phyloP scores from a whole-genome alignment of 2,113 vertebrate genomes.

The Nematolebias whitei region DNA sequence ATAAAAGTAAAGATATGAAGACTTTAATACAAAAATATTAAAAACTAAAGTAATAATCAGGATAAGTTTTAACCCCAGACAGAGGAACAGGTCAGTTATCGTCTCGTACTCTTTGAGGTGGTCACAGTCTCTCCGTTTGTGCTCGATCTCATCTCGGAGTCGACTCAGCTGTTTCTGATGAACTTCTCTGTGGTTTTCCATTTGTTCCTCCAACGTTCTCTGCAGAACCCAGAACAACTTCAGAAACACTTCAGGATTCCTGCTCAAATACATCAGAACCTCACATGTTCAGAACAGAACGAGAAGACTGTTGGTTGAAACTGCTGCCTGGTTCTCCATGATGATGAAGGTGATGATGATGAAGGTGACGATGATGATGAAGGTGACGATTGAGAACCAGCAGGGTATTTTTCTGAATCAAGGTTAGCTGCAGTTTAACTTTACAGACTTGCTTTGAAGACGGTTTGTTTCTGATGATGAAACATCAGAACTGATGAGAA shows the following conservation, averaged over 20 bases:
- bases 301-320: not conserved
- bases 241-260: not conserved
- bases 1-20: too few relatives aligned
- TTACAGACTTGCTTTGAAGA: too few relatives aligned
- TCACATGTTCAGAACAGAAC: not conserved
- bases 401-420: too few relatives aligned
- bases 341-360: too few relatives aligned
- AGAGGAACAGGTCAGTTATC: not conserved
- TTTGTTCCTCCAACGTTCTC: slow-evolving; percentile 89
- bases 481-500: too few relatives aligned
- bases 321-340: too few relatives aligned
- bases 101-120: slow-evolving; percentile 86
- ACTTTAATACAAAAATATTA: too few relatives aligned
- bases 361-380: too few relatives aligned
- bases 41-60: not conserved
- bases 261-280: not conserved
- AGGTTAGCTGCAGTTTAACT: too few relatives aligned
- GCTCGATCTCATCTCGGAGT: slow-evolving; percentile 92
- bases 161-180: slow-evolving; percentile 91
- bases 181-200: slow-evolving; percentile 92
- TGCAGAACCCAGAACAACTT: slow-evolving; percentile 49
- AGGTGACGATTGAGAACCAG: too few relatives aligned
- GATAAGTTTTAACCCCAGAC: not conserved
- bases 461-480: too few relatives aligned
- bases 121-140: slow-evolving; percentile 88